These are phyloP conservation scores for Enteromius trimaculatus DNA, from an alignment of 2,797 vertebrate genomes.

Conservation along the genomic window DNA sequence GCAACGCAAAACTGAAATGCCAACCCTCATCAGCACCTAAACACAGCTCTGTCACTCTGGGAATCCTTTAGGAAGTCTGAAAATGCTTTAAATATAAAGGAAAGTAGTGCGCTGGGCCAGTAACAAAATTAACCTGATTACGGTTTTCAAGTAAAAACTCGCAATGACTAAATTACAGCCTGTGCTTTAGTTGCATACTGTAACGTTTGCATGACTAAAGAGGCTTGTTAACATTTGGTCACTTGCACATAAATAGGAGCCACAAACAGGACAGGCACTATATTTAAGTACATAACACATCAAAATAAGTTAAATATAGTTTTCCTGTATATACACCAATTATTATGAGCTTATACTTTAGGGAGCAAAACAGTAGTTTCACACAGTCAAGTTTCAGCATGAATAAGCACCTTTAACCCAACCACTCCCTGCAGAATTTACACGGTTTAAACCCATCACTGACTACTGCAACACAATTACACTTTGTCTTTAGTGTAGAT, in stretches of 20 bases:
- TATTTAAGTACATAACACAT: constrained; percentile 43
- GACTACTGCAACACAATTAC: constrained; percentile 15
- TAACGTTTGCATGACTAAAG: not conserved
- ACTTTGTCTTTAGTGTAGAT: constrained; percentile 17
- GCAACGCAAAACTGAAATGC: not conserved
- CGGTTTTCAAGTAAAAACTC: not conserved
- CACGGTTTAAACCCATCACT: not conserved
- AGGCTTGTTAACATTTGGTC: not conserved
- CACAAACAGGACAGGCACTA: constrained; percentile 30
- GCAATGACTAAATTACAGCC: not conserved
- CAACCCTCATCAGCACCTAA: not conserved
- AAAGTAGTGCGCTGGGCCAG: not conserved
- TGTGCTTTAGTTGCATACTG: not conserved
- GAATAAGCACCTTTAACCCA: constrained; percentile 24
- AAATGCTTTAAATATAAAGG: no score
- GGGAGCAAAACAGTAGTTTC: constrained; percentile 55
- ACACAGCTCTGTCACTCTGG: not conserved
- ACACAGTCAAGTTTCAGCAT: constrained; percentile 39
- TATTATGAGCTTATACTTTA: constrained; percentile 57
- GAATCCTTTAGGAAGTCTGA: not conserved
- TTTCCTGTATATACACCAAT: constrained; percentile 43
- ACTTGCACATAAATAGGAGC: constrained; percentile 19
- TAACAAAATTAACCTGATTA: not conserved
- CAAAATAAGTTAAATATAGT: constrained; percentile 58
- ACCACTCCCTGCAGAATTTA: constrained; percentile 4